Evolutionary conservation across 1,140 invertebrate genomes (phyloP), one percentile per base, ranked within the genome.

Genomic region (Rhagoletis pomonella): DNA sequence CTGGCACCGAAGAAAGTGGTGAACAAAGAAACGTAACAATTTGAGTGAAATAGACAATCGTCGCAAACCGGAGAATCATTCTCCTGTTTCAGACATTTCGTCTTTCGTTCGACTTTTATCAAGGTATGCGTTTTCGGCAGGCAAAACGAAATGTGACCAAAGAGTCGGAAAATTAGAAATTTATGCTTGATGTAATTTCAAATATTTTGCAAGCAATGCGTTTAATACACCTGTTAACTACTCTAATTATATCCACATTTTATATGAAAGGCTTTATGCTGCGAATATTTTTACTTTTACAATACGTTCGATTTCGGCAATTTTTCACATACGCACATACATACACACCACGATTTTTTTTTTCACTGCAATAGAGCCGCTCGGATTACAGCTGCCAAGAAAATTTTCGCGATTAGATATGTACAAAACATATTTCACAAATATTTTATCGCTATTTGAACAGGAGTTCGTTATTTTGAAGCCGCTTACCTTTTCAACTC

Each of bases 51-150:
- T 44, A 42, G 42, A 39, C 42, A 62, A 44, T 47, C 67, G 39
- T 73, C 44, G 39, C 67, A 47, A 77, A 55, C 73, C 73, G 73
- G 73, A 81, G 73, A 81, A 81, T 55, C 73, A 81, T 81, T 58
- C 73, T 81, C 47, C 73, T 81, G 17, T 29, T 81, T 81, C 19
- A 29, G 17, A 50, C 17, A 81, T 55, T 81, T 81, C 73, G 5
- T 55, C 47, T 62, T 81, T 29, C 17, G 4, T 81, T 55, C 14
- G 4, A 81, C n/a, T 81, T 81, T 10, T 55, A 19, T 55, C 73
- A 10, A 55, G 64, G 2, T 67, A 29, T 55, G 47, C 47, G 17
- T 81, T 55, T 50, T 58, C n/a, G 0, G 42, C 19, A 29, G 73
- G 3, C 73, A 55, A 47, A 58, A 29, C 47, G 73, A 81, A 55